These are phyloP conservation scores for Muricea muricata DNA, from an alignment of 92 coral and sea anemone genomes.

Conservation along the genomic window DNA sequence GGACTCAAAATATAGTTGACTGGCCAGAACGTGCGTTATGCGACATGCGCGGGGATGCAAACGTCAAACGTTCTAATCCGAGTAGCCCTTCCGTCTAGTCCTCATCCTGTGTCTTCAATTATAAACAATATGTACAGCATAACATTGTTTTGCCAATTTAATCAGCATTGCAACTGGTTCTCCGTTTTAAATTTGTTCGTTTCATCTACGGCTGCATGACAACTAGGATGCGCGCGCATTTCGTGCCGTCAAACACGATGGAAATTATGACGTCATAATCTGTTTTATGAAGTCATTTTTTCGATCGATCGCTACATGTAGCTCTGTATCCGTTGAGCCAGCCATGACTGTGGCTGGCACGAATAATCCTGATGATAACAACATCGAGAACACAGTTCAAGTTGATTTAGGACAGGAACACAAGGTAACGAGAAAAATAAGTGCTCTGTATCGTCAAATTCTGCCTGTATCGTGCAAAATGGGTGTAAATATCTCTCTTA, in stretches of 20 bases:
- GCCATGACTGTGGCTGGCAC: slow-evolving; percentile 25
- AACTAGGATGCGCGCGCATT: background rate
- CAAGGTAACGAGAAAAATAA: background rate
- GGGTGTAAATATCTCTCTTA: too few species aligned
- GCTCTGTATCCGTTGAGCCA: background rate
- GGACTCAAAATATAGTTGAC: too few species aligned
- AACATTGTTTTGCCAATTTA: too few species aligned
- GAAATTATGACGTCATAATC: background rate
- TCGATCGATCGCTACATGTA: background rate
- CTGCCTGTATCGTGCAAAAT: too few species aligned
- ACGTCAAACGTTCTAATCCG: too few species aligned
- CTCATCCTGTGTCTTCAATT: too few species aligned
- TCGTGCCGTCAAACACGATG: background rate
- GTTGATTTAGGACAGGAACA: background rate
- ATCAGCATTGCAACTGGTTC: too few species aligned
- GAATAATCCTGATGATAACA: background rate
- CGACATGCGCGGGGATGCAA: too few species aligned
- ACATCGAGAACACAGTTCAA: background rate
- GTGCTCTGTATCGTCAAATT: too few species aligned
- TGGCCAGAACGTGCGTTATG: too few species aligned
- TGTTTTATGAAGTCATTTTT: background rate
- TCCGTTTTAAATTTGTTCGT: background rate
- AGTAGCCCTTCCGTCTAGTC: too few species aligned
- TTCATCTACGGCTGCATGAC: background rate
- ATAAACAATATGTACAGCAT: too few species aligned